Evolutionary conservation across 2,888 invertebrate genomes (phyloP).

Genomic region (Merodon equestris): DNA sequence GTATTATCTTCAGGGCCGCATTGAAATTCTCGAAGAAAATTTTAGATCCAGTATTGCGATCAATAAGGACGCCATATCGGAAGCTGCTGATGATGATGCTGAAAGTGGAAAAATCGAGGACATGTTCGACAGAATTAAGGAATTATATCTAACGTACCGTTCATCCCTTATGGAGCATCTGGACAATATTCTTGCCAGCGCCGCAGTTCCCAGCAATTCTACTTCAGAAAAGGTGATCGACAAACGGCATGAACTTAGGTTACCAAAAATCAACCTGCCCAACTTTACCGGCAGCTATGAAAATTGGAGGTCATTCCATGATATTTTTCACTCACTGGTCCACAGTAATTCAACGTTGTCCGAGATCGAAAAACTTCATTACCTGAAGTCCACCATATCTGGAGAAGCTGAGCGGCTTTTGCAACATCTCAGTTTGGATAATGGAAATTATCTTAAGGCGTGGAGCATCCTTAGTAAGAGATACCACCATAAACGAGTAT

Average conservation of each 20-base stretch:
- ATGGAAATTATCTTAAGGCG: slow-evolving; percentile 10
- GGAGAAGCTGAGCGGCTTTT: slow-evolving; percentile 1
- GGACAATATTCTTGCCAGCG: too few relatives aligned
- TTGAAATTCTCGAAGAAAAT: not conserved
- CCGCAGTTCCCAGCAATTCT: too few relatives aligned
- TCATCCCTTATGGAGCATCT: not conserved
- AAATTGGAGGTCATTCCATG: too few relatives aligned
- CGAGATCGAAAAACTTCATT: too few relatives aligned
- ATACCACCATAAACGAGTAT: slow-evolving; percentile 8
- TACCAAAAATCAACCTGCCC: not conserved
- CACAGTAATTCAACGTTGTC: not conserved
- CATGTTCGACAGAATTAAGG: not conserved
- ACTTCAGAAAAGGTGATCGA: too few relatives aligned
- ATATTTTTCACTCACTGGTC: too few relatives aligned
- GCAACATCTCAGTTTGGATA: not conserved
- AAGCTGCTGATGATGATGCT: not conserved
- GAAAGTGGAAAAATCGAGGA: not conserved
- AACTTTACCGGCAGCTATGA: not conserved
- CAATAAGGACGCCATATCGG: not conserved
- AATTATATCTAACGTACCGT: not conserved
- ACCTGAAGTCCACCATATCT: slow-evolving; percentile 2
- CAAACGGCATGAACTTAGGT: not conserved
- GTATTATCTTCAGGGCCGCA: slow-evolving; percentile 8
- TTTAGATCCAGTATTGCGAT: not conserved
- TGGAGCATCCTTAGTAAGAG: not conserved